Evolutionary conservation across 2,797 vertebrate species (phyloP), one percentile per base, ranked within the genome.

Genomic region (Muscicapa striata): DNA sequence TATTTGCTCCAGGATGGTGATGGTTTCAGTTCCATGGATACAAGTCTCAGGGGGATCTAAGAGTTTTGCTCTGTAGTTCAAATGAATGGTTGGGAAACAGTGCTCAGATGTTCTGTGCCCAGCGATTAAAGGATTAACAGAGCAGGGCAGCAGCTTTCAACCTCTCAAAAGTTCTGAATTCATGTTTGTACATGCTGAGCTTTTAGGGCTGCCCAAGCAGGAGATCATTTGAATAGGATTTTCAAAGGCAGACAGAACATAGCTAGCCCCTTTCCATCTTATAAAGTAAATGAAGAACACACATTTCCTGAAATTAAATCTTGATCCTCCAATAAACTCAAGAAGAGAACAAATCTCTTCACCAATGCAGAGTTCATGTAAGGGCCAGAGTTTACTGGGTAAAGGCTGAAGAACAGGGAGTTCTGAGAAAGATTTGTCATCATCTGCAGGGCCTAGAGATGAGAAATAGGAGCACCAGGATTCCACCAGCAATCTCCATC

Each of bases 101-200:
- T 16, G 23, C 55, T 96, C 73, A 80, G 73, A 94, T 81, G 51
- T 93, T 89, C 91, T 73, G 52, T 78, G 51, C 72, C 94, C 27
- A 49, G 59, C 0, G 4, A 92, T 85, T 87, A 91, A 94, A 95
- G 72, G 68, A 92, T 78, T 81, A 74, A 68, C 75, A 74, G 70
- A 92, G 66, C 72, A 89, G 73, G 46, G 64, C 51, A 90, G 54
- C 73, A 75, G 84, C 87, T 96, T 96, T 94, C 80, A 91, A 78
- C 32, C 61, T 68, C 49, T 38, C 43, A 43, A 61, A 74, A 84
- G 46, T 66, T 69, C 76, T 69, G 83, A 91, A 69, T 79, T 52
- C 9, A 2, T 90, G 64, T 89, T 94, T 92, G 72, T 27, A 66
- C 73, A 64, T 76, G 79, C 58, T 76, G 84, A 93, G 91, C 58